Base-by-base conservation (phyloP, 2,797 vertebrate genomes). In the Pseudopleuronectes americanus region DNA sequence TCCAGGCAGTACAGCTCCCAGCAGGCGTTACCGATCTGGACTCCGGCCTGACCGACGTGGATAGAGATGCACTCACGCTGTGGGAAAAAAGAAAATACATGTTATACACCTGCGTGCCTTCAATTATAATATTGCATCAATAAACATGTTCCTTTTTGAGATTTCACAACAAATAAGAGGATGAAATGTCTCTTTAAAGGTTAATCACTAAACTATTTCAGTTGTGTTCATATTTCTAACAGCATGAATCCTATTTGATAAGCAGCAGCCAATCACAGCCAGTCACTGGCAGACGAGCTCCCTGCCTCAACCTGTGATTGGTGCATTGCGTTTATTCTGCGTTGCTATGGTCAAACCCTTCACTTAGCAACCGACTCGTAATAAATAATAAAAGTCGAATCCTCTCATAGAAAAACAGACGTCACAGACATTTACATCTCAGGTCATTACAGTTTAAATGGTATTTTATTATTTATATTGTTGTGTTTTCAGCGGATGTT, bases 21-120 rank as follows among this genome's bases (percentile, higher is more conserved):
- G 79, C 90, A 90, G 71, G 87, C 87, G 61, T 90, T 88, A 21
- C 87, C 87, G 2, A 91, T 91, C 83, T 91, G 89, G 72, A 90
- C 88, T 6, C 89, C 89, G 21, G 89, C 89, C 83, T 91, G 90
- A 28, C 90, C 90, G 8, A 90, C 90, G 21, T 90, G 88, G 4
- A 90, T 56, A 0, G 88, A 90, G 78, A 91, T 89, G n/a, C 88
- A 91, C 81, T 91, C 88, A 53, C 87, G 87, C 84, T 87, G 70
- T 14, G 36, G 36, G 54, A 10, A 0, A 24, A 8, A 10, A 14
- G 17, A 53, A 38, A 38, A 38, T 13, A 38, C 36, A 4, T 4
- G 12, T 38, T 13, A 38, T 38, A 38, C 12, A 38, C 12, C 10
- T 38, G 36, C 1, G 12, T 14, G 17, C 3, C 8, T 4, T 19